A percentile compares a stretch with the other conserved stretches of the same genome.
Evolutionary conservation across 2,113 vertebrate species (phyloP).

Genomic region (Elgaria multicarinata): DNA sequence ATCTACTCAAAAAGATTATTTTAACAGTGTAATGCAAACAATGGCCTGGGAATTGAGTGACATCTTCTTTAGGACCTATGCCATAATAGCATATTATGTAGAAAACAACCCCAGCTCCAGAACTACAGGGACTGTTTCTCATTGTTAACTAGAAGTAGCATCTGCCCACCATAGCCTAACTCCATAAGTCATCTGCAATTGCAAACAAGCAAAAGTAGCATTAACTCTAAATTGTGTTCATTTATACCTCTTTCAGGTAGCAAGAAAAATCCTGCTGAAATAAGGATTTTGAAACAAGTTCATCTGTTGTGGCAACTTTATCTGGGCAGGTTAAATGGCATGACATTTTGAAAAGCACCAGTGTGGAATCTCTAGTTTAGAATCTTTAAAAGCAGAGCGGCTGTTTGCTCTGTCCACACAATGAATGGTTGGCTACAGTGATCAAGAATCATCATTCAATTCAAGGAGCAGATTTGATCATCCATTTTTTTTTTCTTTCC

Average conservation of each 20-base stretch:
- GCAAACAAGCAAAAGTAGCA: conserved; percentile 11
- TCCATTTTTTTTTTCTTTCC: not conserved
- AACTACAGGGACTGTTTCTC: conserved; percentile 20
- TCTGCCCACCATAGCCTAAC: conserved; percentile 18
- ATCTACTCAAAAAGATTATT: not conserved
- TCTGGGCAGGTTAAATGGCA: not conserved
- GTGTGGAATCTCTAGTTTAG: not conserved
- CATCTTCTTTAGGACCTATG: conserved; percentile 5
- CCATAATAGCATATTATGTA: not conserved
- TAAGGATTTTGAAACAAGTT: not conserved
- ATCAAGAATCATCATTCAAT: not conserved
- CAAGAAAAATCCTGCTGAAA: not conserved
- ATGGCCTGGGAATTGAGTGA: not conserved
- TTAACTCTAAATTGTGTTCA: not conserved
- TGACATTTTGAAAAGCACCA: not conserved
- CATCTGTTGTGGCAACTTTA: not conserved
- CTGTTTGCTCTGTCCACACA: not conserved
- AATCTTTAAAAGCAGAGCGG: not conserved
- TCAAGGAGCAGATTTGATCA: not conserved
- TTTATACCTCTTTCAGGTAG: not conserved
- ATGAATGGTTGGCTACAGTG: too few species aligned
- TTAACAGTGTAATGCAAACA: not conserved
- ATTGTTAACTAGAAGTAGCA: not conserved
- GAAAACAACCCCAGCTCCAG: not conserved
- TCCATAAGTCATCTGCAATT: rapidly evolving